Base-by-base conservation (phyloP, 53 echinoderm and acorn worm species). In the Zoroaster sp. region DNA sequence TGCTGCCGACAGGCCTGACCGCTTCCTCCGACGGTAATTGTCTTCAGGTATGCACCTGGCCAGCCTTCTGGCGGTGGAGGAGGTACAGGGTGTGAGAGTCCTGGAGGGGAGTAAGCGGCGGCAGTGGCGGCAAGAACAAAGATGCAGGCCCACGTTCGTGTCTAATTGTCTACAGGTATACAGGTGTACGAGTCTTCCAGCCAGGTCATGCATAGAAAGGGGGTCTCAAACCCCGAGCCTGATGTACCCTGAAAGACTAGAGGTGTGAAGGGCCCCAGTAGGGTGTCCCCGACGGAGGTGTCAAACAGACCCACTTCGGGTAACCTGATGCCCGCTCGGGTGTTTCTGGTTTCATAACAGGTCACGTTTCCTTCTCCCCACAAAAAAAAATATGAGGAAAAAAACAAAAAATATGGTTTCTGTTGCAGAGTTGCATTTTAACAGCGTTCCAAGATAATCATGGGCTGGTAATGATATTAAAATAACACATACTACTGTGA, bases 41-140 rank as follows among this genome's bases (percentile, higher is more conserved):
- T 70, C 85, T 83, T 71, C 40, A 71, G 85, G 85, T 71, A 71
- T 85, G 85, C 71, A 71, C 40, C 40, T 85, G 85, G 71, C 17
- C 71, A 38, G 67, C 82, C 82, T 68, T 47, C 68, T 42, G 68
- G 66, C 41, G 21, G 69, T 35, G 34, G 31, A 46, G 13, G 46
- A 34, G 70, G 20, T 44, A 35, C 20, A 47, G 63, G 82, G 82
- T 82, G 82, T 31, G 68, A 82, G 70, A 35, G 85, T 71, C 72
- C 47, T 23, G 34, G 83, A 17, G 34, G 83, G 71, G 49, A 37
- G 71, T 78, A 18, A 37, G 78, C 54, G 36, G 39, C 54, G 38
- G 2, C 14, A 3, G 5, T 15, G 20, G 28, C 71, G 40, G 5
- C 43, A 35, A 85, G 35, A 17, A 71, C 40, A 85, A 35, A 35